Conservation (phyloP, 2,797 vertebrate species). For the Poeciliopsis paucimaculata region DNA sequence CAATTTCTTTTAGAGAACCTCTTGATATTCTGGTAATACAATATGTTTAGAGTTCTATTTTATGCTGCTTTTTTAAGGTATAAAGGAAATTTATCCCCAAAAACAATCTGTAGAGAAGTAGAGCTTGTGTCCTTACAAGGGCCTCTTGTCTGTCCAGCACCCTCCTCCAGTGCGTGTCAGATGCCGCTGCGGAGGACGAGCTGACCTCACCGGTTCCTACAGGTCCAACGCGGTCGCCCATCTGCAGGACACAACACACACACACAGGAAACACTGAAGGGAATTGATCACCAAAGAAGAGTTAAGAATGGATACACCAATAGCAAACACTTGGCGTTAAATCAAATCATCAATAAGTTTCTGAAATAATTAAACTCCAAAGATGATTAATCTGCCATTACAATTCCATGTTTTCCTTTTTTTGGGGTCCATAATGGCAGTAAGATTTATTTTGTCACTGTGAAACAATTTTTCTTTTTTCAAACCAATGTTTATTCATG, state of each 20-base stretch:
- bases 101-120: background rate
- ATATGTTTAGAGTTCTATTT: background rate
- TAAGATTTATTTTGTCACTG: background rate
- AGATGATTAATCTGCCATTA: background rate
- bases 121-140: slow-evolving; percentile 63
- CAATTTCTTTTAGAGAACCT: background rate
- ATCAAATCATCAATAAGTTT: background rate
- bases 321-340: background rate
- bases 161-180: slow-evolving; percentile 66
- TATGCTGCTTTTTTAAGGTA: background rate
- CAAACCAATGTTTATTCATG: background rate
- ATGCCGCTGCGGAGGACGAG: slow-evolving; percentile 26
- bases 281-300: background rate
- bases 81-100: background rate
- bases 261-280: background rate
- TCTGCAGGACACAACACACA: slow-evolving; percentile 57
- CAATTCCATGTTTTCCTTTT: background rate
- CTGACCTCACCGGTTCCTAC: slow-evolving; percentile 81
- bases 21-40: background rate
- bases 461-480: background rate
- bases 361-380: background rate
- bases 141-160: slow-evolving; percentile 71
- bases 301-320: background rate
- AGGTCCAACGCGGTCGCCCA: slow-evolving; percentile 82
- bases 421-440: background rate